phyloP scores from a whole-genome alignment of 2,888 invertebrate species.

The Nomada flava region DNA sequence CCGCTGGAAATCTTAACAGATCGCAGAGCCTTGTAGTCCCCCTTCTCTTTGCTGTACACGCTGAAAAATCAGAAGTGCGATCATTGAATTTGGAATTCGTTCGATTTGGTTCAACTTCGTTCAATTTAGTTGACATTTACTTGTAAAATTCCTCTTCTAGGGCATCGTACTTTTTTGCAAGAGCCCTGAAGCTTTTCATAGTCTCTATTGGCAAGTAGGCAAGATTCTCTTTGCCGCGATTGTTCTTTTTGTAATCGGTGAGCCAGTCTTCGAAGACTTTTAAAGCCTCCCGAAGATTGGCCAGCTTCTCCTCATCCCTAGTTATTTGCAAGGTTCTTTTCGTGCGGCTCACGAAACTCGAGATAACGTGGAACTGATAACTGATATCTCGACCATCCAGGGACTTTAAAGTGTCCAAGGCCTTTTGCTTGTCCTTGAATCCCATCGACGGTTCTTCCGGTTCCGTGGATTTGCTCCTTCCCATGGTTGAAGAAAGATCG shows the following conservation, averaged over 20 bases:
- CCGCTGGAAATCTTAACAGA: constrained; percentile 86
- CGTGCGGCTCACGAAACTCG: constrained; percentile 86
- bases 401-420: constrained; percentile 88
- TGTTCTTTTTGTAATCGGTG: constrained; percentile 89
- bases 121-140: constrained; percentile 56
- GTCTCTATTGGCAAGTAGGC: constrained; percentile 88
- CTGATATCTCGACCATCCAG: constrained; percentile 88
- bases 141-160: constrained; percentile 81
- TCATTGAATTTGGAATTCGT: background rate
- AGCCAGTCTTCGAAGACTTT: constrained; percentile 89
- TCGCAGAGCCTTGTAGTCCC: constrained; percentile 90
- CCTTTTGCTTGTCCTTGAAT: constrained; percentile 90
- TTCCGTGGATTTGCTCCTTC: constrained; percentile 76
- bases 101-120: background rate
- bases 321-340: constrained; percentile 88
- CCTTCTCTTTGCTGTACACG: constrained; percentile 88
- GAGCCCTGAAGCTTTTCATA: constrained; percentile 85
- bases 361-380: constrained; percentile 88
- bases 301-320: constrained; percentile 89
- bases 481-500: constrained; percentile 69
- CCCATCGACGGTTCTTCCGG: constrained; percentile 88
- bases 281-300: constrained; percentile 89
- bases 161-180: constrained; percentile 86
- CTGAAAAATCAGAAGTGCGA: constrained; percentile 55
- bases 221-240: constrained; percentile 89